phyloP scores from a whole-genome alignment of 2,888 invertebrate genomes.

The Punctoribates punctum region DNA sequence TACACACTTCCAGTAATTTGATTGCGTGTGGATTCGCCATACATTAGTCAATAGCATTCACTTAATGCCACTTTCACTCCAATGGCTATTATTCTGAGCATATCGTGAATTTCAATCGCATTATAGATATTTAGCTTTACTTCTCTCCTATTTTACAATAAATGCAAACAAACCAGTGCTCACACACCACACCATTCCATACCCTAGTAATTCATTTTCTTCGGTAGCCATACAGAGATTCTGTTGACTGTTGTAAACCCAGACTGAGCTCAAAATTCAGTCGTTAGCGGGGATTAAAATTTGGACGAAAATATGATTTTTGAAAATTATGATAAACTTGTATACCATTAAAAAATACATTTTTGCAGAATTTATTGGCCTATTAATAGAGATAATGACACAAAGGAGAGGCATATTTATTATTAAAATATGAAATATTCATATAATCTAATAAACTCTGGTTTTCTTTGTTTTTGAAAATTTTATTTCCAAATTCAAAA shows the following conservation, averaged over 20 bases:
- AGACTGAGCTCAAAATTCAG: neutral
- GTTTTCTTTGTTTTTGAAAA: neutral
- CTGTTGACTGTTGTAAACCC: neutral
- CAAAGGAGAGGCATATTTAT: neutral
- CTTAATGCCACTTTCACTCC: constrained; percentile 32
- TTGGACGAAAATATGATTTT: neutral
- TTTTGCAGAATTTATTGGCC: neutral
- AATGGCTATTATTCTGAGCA: constrained; percentile 7
- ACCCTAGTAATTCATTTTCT: too few relatives aligned
- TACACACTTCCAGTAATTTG: constrained; percentile 14
- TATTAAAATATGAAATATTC: neutral
- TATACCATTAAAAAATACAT: constrained; percentile 17
- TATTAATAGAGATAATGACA: constrained; percentile 14
- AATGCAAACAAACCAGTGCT: constrained; percentile 19
- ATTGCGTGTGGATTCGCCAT: constrained; percentile 36
- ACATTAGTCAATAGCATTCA: constrained; percentile 33
- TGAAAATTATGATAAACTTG: constrained; percentile 10
- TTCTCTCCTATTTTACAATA: neutral
- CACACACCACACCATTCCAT: neutral
- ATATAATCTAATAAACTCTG: neutral
- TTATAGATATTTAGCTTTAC: constrained; percentile 4
- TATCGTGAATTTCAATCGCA: constrained; percentile 32
- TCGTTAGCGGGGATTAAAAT: constrained; percentile 1
- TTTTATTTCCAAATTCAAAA: neutral
- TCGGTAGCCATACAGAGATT: neutral